Evolutionary conservation across 2,888 invertebrate species (phyloP), one percentile per base, ranked within the genome.

Genomic region (Harpalus rubripes): DNA sequence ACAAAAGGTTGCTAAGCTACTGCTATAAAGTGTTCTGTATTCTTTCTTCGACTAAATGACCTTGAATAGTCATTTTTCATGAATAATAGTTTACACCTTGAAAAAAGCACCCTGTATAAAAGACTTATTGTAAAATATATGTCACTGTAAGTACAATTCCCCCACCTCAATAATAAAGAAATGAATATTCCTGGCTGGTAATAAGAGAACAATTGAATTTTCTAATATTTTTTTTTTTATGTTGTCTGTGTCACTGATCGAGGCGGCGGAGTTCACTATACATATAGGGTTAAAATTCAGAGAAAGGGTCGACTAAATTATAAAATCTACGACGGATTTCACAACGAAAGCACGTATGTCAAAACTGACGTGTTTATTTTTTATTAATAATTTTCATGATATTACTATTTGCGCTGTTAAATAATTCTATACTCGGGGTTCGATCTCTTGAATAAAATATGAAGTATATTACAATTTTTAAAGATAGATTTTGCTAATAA

Each of bases 351-450:
- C 68, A 32, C 68, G 26, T 39, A 32, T 68, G 39, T 39, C 68
- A 68, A 15, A 15, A 68, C 39, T 68, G 68, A 39, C 68, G 32
- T 32, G 32, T 32, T 6, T 7, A n/a, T 68, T 68, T 0, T 32
- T 68, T 32, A 39, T 68, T 68, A 39, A 68, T 68, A 15, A 32
- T n/a, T 7, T 12, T 15, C 32, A 68, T 39, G 65, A 32, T 68
- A 32, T n/a, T 68, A 68, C 32, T 68, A 68, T 41, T 68, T 68
- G 32, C 15, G 39, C 32, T 6, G 26, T 12, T 68, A 15, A 68
- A 68, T 68, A 68, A 68, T 68, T 68, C n/a, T 15, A 68, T 68
- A 68, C 32, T 32, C 26, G 32, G 65, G 32, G n/a, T n/a, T n/a
- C n/a, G 65, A 65, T n/a, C 65, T 65, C 15, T 26, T 61, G 18